A percentile compares a stretch with the other conserved stretches of the same genome.
Evolutionary conservation across 2,113 vertebrate species (phyloP).

Genomic region (Ardeotis arabs): DNA sequence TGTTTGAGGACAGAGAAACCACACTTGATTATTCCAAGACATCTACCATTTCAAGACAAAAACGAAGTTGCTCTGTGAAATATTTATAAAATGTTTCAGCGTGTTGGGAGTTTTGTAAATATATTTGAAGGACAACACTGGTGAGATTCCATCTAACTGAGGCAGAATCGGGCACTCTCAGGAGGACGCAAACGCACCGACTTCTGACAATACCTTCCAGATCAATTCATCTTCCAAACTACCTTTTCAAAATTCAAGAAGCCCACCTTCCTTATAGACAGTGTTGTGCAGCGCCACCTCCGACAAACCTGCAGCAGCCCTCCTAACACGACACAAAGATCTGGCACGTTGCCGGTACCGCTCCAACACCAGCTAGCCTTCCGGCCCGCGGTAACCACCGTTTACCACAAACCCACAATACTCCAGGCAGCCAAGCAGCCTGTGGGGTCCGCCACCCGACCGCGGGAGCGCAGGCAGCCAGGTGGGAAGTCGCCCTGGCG

Average conservation of each 20-base stretch:
- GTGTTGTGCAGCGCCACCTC: not conserved
- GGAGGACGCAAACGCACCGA: fast-evolving
- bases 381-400: fast-evolving
- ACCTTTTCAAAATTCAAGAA: not conserved
- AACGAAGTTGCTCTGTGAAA: not conserved
- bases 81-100: fast-evolving
- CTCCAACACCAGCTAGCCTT: not conserved
- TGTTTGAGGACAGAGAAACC: not conserved
- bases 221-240: not conserved
- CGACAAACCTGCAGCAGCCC: no score
- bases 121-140: fast-evolving
- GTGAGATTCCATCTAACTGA: fast-evolving
- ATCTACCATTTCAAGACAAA: fast-evolving
- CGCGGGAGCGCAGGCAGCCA: not conserved
- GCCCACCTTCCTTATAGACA: no score
- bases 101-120: fast-evolving
- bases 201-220: not conserved
- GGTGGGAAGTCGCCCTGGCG: fast-evolving
- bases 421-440: fast-evolving
- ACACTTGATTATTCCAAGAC: fast-evolving
- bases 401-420: fast-evolving
- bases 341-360: fast-evolving
- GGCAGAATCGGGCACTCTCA: fast-evolving
- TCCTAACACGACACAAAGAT: no score
- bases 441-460: no score